These are phyloP conservation scores for Drosophila rhopaloa DNA, from an alignment of 1,140 invertebrate genomes.

Conservation along the genomic window DNA sequence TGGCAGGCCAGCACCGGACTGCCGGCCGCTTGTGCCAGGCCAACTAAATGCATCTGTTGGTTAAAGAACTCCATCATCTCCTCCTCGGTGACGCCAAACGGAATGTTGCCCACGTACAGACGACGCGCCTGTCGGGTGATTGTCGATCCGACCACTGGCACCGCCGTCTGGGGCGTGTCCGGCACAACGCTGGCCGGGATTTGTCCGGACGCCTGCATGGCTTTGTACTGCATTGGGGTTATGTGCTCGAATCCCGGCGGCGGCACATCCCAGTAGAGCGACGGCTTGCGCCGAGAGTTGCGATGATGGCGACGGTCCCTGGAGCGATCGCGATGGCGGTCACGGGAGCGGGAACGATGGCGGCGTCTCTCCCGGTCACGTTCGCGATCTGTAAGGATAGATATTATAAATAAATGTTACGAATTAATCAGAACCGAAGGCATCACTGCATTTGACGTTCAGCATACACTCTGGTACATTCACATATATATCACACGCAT, in stretches of 20 bases:
- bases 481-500: conserved; percentile 26
- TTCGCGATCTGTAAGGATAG: conserved; percentile 50
- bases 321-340: conserved; percentile 69
- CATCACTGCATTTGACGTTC: too few relatives aligned
- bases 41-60: conserved; percentile 99
- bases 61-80: conserved; percentile 99
- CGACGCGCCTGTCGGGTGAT: conserved; percentile 97
- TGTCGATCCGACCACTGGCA: conserved; percentile 98
- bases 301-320: conserved; percentile 70
- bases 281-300: conserved; percentile 90
- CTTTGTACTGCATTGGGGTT: conserved; percentile 95
- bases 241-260: conserved; percentile 99
- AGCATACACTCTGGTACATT: not conserved
- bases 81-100: conserved; percentile 99
- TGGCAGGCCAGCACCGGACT: conserved; percentile 99
- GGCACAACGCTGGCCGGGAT: conserved; percentile 96
- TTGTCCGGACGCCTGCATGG: conserved; percentile 95
- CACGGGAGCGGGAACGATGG: conserved; percentile 69
- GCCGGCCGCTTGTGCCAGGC: conserved; percentile 98
- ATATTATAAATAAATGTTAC: not conserved
- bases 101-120: conserved; percentile 99
- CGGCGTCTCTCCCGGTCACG: conserved; percentile 70
- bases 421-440: not conserved
- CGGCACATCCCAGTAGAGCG: conserved; percentile 99
- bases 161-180: conserved; percentile 95